These are phyloP conservation scores for Gallinago paraguaiae DNA, from an alignment of 2,113 vertebrate species.

Conservation along the genomic window DNA sequence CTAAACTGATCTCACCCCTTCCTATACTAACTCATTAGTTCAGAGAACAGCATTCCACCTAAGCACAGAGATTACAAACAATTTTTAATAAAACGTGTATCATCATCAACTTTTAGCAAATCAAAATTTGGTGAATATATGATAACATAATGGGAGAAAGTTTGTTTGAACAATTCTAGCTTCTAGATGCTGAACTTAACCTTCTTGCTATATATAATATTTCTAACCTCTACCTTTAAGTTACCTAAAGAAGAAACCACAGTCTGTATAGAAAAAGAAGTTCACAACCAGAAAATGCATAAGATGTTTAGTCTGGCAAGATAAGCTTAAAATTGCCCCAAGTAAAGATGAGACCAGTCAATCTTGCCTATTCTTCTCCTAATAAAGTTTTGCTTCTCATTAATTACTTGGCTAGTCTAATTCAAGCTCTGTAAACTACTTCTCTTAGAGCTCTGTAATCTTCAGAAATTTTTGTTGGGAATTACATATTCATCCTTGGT, in stretches of 20 bases:
- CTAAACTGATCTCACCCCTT: slow-evolving; percentile 26
- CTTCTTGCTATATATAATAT: background rate
- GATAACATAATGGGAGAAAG: background rate
- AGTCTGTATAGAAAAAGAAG: background rate
- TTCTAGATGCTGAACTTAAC: background rate
- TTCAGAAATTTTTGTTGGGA: background rate
- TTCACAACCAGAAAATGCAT: background rate
- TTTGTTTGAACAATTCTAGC: background rate
- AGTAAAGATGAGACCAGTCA: background rate
- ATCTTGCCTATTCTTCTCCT: background rate
- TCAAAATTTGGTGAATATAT: background rate
- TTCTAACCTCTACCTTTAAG: background rate
- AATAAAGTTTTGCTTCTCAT: background rate
- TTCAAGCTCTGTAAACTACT: background rate
- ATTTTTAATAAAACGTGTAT: background rate
- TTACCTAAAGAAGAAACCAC: background rate
- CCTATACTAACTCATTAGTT: background rate
- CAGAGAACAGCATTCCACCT: background rate
- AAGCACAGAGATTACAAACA: background rate
- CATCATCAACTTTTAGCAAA: slow-evolving; percentile 4
- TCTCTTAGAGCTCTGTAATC: background rate
- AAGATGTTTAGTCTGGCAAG: background rate
- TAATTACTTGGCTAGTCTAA: background rate
- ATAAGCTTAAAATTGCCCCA: background rate
- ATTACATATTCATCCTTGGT: background rate